phyloP scores from a whole-genome alignment of 2,113 vertebrate genomes.

The Mormyrus iriodes region DNA sequence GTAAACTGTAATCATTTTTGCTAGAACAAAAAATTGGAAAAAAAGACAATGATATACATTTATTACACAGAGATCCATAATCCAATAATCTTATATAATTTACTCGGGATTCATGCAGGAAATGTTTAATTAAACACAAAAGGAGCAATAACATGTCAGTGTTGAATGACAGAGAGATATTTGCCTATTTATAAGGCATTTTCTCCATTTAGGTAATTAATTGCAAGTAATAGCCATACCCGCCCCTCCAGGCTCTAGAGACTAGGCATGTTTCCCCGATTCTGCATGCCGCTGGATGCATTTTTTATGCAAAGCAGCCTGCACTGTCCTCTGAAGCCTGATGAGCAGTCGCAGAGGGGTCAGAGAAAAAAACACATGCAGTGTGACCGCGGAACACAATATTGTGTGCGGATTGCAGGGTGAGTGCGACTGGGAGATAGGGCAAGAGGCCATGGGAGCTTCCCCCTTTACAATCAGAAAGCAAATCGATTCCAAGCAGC shows the following conservation, averaged over 20 bases:
- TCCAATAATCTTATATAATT: constrained; percentile 60
- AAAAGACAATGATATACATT: constrained; percentile 42
- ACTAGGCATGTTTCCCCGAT: neutral
- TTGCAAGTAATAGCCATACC: constrained; percentile 47
- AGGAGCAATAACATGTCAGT: constrained; percentile 29
- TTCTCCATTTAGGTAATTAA: constrained; percentile 56
- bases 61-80: constrained; percentile 24
- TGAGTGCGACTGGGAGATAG: neutral
- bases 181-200: constrained; percentile 50
- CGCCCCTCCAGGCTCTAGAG: neutral
- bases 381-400: neutral
- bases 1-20: constrained; percentile 24
- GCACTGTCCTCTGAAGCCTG: neutral
- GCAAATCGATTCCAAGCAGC: neutral
- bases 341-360: no score
- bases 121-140: constrained; percentile 35
- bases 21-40: constrained; percentile 40
- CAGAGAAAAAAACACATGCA: neutral
- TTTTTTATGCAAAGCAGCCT: neutral
- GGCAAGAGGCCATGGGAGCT: neutral
- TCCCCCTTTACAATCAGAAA: neutral
- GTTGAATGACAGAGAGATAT: constrained; percentile 38
- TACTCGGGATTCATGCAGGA: constrained; percentile 42
- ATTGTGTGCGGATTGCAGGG: neutral
- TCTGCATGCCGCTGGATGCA: neutral